A percentile compares a stretch with the other conserved stretches of the same genome.
Conservation (phyloP, 2,797 vertebrate genomes). For the Gobio occitaniae region DNA sequence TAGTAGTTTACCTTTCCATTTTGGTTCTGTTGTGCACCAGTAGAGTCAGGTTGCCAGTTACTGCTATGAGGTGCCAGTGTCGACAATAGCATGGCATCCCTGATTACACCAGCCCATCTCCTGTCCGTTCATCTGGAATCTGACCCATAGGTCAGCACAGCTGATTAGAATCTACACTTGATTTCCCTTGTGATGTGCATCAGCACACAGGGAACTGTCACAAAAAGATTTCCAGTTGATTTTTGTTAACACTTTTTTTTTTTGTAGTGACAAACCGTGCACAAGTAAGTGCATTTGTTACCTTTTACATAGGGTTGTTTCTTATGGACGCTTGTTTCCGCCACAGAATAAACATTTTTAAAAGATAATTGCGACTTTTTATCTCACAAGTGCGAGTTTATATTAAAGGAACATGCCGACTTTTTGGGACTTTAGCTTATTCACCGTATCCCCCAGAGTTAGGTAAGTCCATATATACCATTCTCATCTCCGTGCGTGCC, state of each 20-base stretch:
- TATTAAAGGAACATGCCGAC: no score
- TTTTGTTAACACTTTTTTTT: background rate
- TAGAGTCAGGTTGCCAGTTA: slow-evolving; percentile 66
- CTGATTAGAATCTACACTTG: slow-evolving; percentile 15
- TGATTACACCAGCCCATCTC: slow-evolving; percentile 71
- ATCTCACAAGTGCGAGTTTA: no score
- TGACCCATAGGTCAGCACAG: slow-evolving; percentile 55
- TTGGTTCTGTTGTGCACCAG: slow-evolving; percentile 72
- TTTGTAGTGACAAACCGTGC: background rate
- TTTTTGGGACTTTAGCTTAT: no score
- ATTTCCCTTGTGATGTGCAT: slow-evolving; percentile 11
- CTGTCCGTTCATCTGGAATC: slow-evolving; percentile 72
- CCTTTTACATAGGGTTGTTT: background rate
- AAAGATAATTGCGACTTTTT: no score
- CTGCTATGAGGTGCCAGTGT: slow-evolving; percentile 78
- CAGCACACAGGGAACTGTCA: background rate
- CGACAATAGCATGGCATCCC: slow-evolving; percentile 83
- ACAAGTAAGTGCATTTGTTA: background rate
- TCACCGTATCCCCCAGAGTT: no score
- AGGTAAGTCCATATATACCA: no score
- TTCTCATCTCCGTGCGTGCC: no score
- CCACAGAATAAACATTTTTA: no score
- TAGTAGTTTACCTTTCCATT: slow-evolving; percentile 69
- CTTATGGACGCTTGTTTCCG: no score
- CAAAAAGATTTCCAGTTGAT: background rate